Conservation (phyloP, 2,888 invertebrate genomes). For the Nomada ferruginata region DNA sequence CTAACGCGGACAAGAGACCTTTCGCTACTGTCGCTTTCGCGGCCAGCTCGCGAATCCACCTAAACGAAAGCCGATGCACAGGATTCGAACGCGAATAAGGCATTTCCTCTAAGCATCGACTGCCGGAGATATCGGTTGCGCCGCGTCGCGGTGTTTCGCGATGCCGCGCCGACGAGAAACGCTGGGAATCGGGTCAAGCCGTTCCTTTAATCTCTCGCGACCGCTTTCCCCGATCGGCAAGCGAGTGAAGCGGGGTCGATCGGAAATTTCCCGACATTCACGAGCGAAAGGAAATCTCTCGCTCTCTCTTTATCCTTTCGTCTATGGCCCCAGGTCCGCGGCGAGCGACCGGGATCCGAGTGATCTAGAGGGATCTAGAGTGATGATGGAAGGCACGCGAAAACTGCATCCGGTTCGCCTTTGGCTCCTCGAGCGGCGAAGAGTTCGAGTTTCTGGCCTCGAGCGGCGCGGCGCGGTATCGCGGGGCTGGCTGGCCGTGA, state of each 20-base stretch:
- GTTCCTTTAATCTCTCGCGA: background rate
- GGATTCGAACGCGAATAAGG: background rate
- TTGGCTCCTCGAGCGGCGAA: constrained; percentile 70
- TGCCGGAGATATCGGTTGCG: constrained; percentile 13
- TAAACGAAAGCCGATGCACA: constrained; percentile 1
- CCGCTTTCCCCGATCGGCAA: constrained; percentile 11
- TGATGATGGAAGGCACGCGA: constrained; percentile 53
- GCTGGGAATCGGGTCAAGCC: constrained; percentile 39
- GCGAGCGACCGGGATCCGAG: constrained; percentile 33
- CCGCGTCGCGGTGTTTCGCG: background rate
- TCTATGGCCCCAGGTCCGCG: constrained; percentile 46
- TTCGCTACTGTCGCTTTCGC: constrained; percentile 62
- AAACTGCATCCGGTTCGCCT: constrained; percentile 80
- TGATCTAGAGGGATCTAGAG: constrained; percentile 56
- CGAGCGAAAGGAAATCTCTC: background rate
- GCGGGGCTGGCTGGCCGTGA: constrained; percentile 62
- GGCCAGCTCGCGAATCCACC: constrained; percentile 31
- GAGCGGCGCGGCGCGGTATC: constrained; percentile 49
- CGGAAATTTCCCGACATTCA: background rate
- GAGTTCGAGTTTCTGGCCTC: constrained; percentile 75
- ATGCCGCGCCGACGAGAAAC: constrained; percentile 8
- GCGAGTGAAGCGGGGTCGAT: background rate
- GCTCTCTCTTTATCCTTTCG: background rate
- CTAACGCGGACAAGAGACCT: constrained; percentile 59
- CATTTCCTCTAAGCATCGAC: constrained; percentile 11